These are phyloP conservation scores for Callyntrura guangdongensis DNA, from an alignment of 2,888 invertebrate species.

Conservation along the genomic window DNA sequence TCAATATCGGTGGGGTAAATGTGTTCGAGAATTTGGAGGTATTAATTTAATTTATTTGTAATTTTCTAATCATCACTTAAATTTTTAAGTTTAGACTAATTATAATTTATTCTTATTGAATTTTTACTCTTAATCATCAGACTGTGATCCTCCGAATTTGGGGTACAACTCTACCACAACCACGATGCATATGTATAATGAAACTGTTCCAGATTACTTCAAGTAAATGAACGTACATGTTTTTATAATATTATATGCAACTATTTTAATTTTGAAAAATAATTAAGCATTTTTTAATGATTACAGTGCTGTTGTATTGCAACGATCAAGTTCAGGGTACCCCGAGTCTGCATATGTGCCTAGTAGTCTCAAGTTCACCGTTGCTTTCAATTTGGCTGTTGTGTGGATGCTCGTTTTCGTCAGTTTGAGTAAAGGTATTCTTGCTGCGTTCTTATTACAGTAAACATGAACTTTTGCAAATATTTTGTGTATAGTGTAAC, in stretches of 20 bases:
- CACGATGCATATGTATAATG: constrained; percentile 85
- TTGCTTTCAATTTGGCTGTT: constrained; percentile 95
- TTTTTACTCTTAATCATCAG: not conserved
- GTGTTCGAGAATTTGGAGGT: constrained; percentile 88
- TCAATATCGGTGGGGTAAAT: constrained; percentile 93
- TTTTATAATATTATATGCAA: constrained; percentile 28
- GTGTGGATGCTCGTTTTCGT: constrained; percentile 97
- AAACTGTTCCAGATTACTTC: constrained; percentile 93
- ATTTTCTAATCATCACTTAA: not conserved
- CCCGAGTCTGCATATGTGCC: constrained; percentile 85
- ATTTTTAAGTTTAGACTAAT: no score
- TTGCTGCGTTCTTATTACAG: not conserved
- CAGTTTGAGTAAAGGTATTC: constrained; percentile 92
- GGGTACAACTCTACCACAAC: constrained; percentile 11
- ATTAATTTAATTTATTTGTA: no score
- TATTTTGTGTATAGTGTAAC: not conserved
- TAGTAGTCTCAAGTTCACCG: constrained; percentile 93
- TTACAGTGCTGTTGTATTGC: constrained; percentile 92
- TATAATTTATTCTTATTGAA: not conserved
- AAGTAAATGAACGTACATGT: constrained; percentile 85
- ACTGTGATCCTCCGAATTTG: constrained; percentile 77
- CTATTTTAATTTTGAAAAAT: not conserved
- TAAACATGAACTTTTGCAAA: not conserved
- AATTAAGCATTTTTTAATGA: not conserved
- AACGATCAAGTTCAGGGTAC: constrained; percentile 87